Evolutionary conservation across 2,888 invertebrate genomes (phyloP), one percentile per base, ranked within the genome.

Genomic region (Acanthococcus lagerstroemiae): DNA sequence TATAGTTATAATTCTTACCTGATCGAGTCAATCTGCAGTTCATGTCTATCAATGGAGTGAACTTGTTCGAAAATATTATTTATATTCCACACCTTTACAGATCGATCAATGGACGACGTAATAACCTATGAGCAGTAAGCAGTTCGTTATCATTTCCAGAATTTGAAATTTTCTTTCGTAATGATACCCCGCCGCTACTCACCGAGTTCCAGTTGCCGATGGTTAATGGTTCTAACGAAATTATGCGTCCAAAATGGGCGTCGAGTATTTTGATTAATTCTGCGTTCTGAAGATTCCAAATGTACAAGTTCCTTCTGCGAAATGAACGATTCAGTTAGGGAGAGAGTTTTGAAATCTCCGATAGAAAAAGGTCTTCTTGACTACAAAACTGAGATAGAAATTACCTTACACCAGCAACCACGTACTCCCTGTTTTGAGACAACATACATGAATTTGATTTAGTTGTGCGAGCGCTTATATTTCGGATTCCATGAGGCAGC

Each of bases 31-130:
- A 97, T 92, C 71, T 94, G 93, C 68, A 95, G 79, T 74, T 97
- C 97, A 75, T 96, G 95, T 7, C 95, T 80, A 73, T 95, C 93
- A 70, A 97, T 95, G 46, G 91, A 90, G 74, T 95, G 94, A 0
- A 95, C 95, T 76, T 95, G 94, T 74, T 97, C 96, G 73, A 95
- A 94, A 70, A 97, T 96, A 76, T 97, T 97, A 76, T 96, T 95
- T 66, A 99, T 94, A 76, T 97, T 97, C 97, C 97, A 97, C 4
- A 96, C 94, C 81, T 97, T 97, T 6, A 97, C 95, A 0, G 95
- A 94, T 68, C 96, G 83, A 77, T 99, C 97, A 56, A 97, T 95
- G 0, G 96, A 96, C 0, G 96, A 95, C 0, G 97, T 96, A 55
- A 97, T 92, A 4, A 95, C 86, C 75, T 90, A 19, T 17, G 44